A percentile compares a stretch with the other conserved stretches of the same genome.
These are phyloP conservation scores for Eriocheir sinensis DNA, from an alignment of 1,140 invertebrate species.

Conservation along the genomic window DNA sequence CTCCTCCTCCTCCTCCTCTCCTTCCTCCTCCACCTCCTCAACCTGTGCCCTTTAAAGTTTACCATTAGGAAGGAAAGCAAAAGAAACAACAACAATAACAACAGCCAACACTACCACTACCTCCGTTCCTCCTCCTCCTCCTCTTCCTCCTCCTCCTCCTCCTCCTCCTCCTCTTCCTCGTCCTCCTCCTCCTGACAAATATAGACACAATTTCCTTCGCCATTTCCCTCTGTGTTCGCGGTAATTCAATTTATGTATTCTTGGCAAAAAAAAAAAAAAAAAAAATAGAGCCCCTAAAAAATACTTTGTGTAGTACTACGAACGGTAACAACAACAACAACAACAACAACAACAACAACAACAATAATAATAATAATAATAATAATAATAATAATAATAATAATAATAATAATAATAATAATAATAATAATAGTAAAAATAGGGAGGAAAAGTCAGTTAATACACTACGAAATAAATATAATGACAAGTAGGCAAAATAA, in stretches of 20 bases:
- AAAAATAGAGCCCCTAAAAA: background rate
- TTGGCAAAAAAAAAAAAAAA: background rate
- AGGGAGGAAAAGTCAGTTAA: no score
- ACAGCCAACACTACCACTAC: background rate
- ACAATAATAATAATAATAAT: no score
- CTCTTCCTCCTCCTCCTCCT: background rate
- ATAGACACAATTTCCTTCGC: background rate
- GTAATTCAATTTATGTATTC: slow-evolving; percentile 17
- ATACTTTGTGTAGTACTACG: background rate
- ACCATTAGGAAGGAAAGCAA: slow-evolving; percentile 80
- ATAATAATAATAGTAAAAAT: no score
- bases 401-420: no score
- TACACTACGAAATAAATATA: no score
- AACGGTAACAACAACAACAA: no score
- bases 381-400: no score
- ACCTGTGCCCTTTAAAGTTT: background rate
- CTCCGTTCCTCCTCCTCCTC: background rate
- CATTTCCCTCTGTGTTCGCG: background rate
- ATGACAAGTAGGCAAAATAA: no score
- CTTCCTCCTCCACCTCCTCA: background rate
- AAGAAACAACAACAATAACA: background rate
- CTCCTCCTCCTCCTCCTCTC: background rate
- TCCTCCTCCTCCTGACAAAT: background rate
- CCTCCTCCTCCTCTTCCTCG: background rate
- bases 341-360: no score